phyloP scores from a whole-genome alignment of 2,888 invertebrate genomes.

The Microplitis manilae region DNA sequence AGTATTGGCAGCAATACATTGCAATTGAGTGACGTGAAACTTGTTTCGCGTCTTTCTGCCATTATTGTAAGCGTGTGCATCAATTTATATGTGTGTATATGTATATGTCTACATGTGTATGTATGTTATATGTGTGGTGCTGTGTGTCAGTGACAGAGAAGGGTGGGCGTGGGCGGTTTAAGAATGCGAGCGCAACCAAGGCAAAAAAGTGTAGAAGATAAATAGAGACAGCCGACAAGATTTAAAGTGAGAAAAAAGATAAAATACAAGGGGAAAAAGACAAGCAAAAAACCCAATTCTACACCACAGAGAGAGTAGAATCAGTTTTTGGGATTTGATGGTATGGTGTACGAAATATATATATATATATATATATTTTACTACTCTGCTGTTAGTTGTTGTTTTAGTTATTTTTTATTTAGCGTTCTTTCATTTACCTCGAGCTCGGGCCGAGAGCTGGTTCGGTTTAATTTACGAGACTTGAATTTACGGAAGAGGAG shows the following conservation, averaged over 20 bases:
- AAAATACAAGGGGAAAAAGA: background rate
- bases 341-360: background rate
- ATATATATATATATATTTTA: background rate
- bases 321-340: constrained; percentile 17
- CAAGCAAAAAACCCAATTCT: background rate
- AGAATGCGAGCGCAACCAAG: background rate
- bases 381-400: background rate
- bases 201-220: constrained; percentile 10
- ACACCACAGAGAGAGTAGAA: background rate
- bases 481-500: constrained; percentile 5
- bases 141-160: constrained; percentile 7
- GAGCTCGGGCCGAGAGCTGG: background rate
- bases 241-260: constrained; percentile 9
- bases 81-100: background rate
- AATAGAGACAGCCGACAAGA: constrained; percentile 20
- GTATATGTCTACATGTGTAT: background rate
- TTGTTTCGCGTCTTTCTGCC: background rate
- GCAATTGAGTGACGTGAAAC: constrained; percentile 9
- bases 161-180: constrained; percentile 9
- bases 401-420: background rate
- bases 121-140: background rate
- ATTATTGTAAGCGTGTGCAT: background rate
- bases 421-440: constrained; percentile 2
- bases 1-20: background rate
- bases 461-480: constrained; percentile 21